Evolutionary conservation across 1,140 invertebrate genomes (phyloP).

Genomic region (Listronotus oregonensis): DNA sequence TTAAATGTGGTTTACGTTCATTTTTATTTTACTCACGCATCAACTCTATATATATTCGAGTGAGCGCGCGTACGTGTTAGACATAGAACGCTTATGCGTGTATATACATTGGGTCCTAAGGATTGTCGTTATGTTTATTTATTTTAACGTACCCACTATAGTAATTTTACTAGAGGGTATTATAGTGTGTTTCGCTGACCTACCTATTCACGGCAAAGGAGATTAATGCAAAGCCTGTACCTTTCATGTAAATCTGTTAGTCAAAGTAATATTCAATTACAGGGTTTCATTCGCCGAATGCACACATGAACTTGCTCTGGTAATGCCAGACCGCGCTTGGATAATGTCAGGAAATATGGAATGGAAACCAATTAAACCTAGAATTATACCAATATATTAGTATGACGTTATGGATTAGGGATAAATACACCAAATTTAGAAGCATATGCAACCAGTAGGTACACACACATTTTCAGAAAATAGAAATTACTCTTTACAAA

Average conservation of each 20-base stretch:
- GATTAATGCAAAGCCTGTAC: conserved; percentile 33
- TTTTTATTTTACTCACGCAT: too few relatives aligned
- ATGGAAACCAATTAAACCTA: conserved; percentile 28
- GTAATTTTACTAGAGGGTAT: conserved; percentile 19
- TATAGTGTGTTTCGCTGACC: conserved; percentile 22
- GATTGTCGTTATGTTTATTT: too few relatives aligned
- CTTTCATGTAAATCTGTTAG: conserved; percentile 40
- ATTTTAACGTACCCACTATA: not conserved
- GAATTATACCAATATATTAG: conserved; percentile 31
- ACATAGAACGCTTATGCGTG: too few relatives aligned
- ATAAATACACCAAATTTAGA: too few relatives aligned
- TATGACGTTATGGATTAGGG: not conserved
- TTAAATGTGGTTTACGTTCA: too few relatives aligned
- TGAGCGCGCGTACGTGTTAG: too few relatives aligned
- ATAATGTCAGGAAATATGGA: conserved; percentile 27
- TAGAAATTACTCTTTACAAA: too few relatives aligned
- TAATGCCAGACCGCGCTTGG: conserved; percentile 21
- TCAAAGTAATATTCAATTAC: conserved; percentile 47
- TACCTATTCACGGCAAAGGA: conserved; percentile 30
- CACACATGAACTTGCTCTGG: conserved; percentile 15
- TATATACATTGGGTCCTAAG: too few relatives aligned
- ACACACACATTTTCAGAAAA: too few relatives aligned
- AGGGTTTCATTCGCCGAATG: conserved; percentile 20
- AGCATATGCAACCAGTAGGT: too few relatives aligned
- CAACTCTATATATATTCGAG: too few relatives aligned